phyloP scores from a whole-genome alignment of 2,797 vertebrate species.

The Heliangelus exortis region DNA sequence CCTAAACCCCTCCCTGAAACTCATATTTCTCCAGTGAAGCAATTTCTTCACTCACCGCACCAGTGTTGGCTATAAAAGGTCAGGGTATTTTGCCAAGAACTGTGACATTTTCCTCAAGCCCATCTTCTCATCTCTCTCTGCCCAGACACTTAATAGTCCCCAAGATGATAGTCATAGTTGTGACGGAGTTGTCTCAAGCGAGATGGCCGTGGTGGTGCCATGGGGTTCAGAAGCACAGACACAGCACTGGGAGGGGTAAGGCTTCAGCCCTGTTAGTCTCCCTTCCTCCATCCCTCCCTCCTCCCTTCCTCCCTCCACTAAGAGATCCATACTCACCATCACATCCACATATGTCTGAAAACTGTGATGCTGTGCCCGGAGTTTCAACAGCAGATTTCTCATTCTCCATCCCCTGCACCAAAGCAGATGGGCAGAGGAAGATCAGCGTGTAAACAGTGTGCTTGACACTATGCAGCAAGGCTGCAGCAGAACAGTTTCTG shows the following conservation, averaged over 20 bases:
- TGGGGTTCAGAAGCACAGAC: not conserved
- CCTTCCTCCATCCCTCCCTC: not conserved
- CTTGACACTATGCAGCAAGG: not conserved
- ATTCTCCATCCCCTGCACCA: not conserved
- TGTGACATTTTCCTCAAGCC: constrained; percentile 15
- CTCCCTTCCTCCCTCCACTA: not conserved
- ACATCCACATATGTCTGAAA: not conserved
- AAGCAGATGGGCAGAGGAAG: constrained; percentile 44
- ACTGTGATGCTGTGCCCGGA: not conserved
- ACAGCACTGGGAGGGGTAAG: not conserved
- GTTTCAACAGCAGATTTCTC: constrained; percentile 22
- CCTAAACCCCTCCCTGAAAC: not conserved
- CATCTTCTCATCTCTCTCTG: not conserved
- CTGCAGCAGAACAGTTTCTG: not conserved
- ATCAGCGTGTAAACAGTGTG: not conserved
- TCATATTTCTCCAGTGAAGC: constrained; percentile 28
- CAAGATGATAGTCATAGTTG: accelerated
- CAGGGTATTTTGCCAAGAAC: constrained; percentile 15
- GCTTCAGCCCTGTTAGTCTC: not conserved
- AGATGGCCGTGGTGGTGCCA: not conserved
- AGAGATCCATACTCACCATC: not conserved
- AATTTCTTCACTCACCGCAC: not conserved
- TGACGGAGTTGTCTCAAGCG: not conserved
- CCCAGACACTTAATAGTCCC: not conserved
- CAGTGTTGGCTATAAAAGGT: not conserved